Conservation (phyloP, 2,113 vertebrate genomes). For the Rhipidura dahli region DNA sequence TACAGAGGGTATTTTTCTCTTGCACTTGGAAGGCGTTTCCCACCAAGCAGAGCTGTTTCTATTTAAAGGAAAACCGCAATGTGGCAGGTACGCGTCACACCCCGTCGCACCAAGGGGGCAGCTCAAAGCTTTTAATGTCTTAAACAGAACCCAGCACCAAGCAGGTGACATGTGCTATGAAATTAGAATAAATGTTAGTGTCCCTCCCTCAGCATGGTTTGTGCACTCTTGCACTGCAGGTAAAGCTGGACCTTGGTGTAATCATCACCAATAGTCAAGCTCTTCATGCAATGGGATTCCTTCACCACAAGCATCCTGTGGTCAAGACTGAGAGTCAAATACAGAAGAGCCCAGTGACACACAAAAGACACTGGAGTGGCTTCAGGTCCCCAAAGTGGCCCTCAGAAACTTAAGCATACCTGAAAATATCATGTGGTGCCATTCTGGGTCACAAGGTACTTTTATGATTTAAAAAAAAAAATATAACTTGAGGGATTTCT, state of each 20-base stretch:
- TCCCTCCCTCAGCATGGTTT: neutral
- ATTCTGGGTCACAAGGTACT: neutral
- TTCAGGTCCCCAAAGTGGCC: neutral
- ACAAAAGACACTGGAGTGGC: neutral
- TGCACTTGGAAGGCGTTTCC: neutral
- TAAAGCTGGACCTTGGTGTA: neutral
- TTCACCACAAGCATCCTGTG: neutral
- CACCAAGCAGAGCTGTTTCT: neutral
- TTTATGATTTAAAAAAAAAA: neutral
- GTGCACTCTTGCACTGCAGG: neutral
- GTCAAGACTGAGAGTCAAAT: neutral
- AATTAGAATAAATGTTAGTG: neutral
- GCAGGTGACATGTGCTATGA: rapidly evolving
- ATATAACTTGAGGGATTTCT: neutral
- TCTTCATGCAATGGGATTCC: neutral
- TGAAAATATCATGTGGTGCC: neutral
- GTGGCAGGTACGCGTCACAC: neutral
- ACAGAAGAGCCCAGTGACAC: neutral
- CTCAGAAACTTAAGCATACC: neutral
- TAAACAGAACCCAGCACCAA: neutral
- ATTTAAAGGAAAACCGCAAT: neutral
- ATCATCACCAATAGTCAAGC: neutral
- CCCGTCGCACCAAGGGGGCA: neutral
- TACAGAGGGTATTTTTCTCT: neutral
- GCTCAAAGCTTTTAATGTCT: neutral